Conservation (phyloP, 2,888 invertebrate genomes). For the Brenthis hecate region DNA sequence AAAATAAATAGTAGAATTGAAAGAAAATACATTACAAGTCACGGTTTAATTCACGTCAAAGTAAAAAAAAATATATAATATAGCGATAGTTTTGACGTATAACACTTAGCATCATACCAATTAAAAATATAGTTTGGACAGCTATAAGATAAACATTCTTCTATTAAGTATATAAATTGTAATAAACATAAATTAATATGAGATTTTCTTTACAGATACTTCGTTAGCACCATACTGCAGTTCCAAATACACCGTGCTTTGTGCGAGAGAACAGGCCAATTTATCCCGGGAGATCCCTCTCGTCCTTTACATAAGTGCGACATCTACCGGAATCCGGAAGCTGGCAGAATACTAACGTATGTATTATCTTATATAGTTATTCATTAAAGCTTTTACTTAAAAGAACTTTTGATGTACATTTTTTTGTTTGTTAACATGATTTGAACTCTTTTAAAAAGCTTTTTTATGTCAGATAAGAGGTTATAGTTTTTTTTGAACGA, state of each 20-base stretch:
- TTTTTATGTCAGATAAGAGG: too few relatives aligned
- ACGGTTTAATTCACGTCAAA: too few relatives aligned
- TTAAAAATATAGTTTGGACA: too few relatives aligned
- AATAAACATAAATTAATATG: not conserved
- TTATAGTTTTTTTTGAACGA: too few relatives aligned
- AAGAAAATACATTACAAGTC: too few relatives aligned
- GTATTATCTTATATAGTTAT: slow-evolving; percentile 51
- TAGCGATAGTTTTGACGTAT: too few relatives aligned
- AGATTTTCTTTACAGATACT: slow-evolving; percentile 86
- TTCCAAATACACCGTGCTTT: slow-evolving; percentile 95
- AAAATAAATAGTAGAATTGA: too few relatives aligned
- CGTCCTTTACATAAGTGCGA: slow-evolving; percentile 94
- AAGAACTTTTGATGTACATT: not conserved
- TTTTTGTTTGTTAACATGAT: not conserved
- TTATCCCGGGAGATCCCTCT: slow-evolving; percentile 86
- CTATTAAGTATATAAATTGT: too few relatives aligned
- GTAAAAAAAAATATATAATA: not conserved
- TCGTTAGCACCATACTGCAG: slow-evolving; percentile 94
- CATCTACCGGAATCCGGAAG: slow-evolving; percentile 92
- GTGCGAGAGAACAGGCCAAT: slow-evolving; percentile 92
- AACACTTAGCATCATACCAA: too few relatives aligned
- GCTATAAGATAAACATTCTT: too few relatives aligned
- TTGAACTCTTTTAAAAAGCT: not conserved
- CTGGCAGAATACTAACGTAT: slow-evolving; percentile 93
- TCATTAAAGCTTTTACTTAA: not conserved